These are phyloP conservation scores for Trimorus sp. DNA, from an alignment of 2,888 invertebrate genomes.

Conservation along the genomic window DNA sequence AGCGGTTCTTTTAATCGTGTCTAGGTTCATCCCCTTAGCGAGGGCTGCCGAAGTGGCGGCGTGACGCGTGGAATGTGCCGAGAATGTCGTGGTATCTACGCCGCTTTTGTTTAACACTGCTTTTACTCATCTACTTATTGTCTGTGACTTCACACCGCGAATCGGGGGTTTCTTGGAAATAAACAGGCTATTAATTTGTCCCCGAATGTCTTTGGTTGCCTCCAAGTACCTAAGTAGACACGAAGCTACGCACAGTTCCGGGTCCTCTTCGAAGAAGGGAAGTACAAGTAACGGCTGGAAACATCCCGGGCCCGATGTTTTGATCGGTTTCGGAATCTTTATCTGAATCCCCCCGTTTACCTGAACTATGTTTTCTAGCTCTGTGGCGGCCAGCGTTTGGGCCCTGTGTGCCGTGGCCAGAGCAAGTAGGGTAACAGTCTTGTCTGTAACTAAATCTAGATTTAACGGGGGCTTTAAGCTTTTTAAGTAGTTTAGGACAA, in stretches of 20 bases:
- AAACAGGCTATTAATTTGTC: neutral
- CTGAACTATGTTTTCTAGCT: neutral
- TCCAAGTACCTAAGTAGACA: neutral
- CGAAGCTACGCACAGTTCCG: neutral
- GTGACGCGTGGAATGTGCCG: constrained; percentile 33
- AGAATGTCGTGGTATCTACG: constrained; percentile 25
- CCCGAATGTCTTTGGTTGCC: neutral
- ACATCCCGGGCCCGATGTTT: constrained; percentile 13
- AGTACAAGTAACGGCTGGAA: constrained; percentile 1
- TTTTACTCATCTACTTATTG: constrained; percentile 30
- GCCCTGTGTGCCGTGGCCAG: constrained; percentile 6
- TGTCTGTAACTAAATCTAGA: constrained; percentile 12
- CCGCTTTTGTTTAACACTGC: constrained; percentile 8
- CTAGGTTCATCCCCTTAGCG: neutral
- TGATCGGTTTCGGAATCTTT: neutral
- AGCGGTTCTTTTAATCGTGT: too few species aligned
- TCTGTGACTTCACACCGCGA: constrained; percentile 3
- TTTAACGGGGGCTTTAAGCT: constrained; percentile 24
- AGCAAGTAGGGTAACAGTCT: neutral
- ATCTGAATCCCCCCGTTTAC: constrained; percentile 1
- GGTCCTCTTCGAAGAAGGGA: neutral
- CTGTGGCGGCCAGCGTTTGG: constrained; percentile 15
- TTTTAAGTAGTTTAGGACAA: constrained; percentile 40
- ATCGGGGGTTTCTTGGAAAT: constrained; percentile 1
- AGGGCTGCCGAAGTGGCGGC: constrained; percentile 17